phyloP scores from a whole-genome alignment of 2,797 vertebrate species.

The Trichosurus vulpecula region DNA sequence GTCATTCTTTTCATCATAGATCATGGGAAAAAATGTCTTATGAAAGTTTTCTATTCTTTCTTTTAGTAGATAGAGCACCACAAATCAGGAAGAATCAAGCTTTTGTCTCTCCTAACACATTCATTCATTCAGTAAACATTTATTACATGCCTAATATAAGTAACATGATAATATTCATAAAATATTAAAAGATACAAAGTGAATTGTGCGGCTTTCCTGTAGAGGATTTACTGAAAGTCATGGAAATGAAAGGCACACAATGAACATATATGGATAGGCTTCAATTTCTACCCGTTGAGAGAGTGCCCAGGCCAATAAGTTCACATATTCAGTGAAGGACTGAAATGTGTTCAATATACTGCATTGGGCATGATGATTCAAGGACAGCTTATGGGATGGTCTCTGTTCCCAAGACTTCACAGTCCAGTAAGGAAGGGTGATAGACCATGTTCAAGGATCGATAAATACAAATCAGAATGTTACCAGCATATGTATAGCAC shows the following conservation, averaged over 20 bases:
- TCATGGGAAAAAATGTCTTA: background rate
- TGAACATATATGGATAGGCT: background rate
- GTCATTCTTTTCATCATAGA: background rate
- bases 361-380: background rate
- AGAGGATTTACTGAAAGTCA: background rate
- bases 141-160: background rate
- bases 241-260: background rate
- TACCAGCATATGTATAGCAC: background rate
- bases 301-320: background rate
- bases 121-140: background rate
- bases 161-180: background rate
- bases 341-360: background rate
- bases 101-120: background rate
- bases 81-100: background rate
- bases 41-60: background rate
- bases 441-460: background rate
- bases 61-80: background rate
- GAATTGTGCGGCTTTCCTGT: background rate
- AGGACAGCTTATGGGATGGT: background rate
- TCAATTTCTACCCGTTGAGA: background rate
- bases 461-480: background rate
- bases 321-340: background rate
- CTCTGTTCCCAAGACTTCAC: background rate
- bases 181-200: background rate
- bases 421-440: background rate